phyloP scores from a whole-genome alignment of 2,113 vertebrate species.

The Macquaria ambigua region DNA sequence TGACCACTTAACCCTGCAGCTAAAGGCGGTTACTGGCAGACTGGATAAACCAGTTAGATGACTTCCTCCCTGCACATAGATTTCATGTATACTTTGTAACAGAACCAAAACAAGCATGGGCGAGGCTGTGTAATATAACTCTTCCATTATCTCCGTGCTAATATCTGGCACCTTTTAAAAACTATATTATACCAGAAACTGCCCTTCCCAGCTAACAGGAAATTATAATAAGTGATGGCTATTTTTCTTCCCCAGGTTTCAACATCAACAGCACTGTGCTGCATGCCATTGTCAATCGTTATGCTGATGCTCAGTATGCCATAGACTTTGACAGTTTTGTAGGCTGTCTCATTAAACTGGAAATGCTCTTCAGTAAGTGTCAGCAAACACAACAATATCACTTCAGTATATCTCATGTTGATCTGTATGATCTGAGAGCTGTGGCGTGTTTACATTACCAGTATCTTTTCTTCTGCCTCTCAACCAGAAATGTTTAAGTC shows the following conservation, averaged over 20 bases:
- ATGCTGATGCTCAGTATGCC: slow-evolving; percentile 77
- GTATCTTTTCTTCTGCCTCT: slow-evolving; percentile 6
- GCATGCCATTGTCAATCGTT: slow-evolving; percentile 83
- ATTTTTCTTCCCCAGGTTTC: slow-evolving; percentile 83
- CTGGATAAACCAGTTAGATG: slow-evolving; percentile 56
- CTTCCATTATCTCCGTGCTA: background rate
- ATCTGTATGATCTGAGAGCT: background rate
- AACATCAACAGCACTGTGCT: slow-evolving; percentile 84
- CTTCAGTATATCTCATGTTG: background rate
- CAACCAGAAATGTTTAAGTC: slow-evolving; percentile 80
- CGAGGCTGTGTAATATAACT: slow-evolving; percentile 17
- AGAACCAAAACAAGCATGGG: slow-evolving; percentile 40
- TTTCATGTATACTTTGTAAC: background rate
- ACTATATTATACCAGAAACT: background rate
- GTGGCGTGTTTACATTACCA: background rate
- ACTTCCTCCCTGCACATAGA: background rate
- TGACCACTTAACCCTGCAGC: background rate
- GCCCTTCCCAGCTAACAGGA: background rate
- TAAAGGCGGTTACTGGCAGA: background rate
- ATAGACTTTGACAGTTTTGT: slow-evolving; percentile 89
- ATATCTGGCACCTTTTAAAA: slow-evolving; percentile 4
- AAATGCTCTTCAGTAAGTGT: slow-evolving; percentile 91
- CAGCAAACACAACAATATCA: background rate
- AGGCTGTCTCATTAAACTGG: slow-evolving; percentile 87
- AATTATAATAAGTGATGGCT: background rate